Evolutionary conservation across 1,140 invertebrate genomes (phyloP), one percentile per base, ranked within the genome.

Genomic region (Drosophila chauvacae): DNA sequence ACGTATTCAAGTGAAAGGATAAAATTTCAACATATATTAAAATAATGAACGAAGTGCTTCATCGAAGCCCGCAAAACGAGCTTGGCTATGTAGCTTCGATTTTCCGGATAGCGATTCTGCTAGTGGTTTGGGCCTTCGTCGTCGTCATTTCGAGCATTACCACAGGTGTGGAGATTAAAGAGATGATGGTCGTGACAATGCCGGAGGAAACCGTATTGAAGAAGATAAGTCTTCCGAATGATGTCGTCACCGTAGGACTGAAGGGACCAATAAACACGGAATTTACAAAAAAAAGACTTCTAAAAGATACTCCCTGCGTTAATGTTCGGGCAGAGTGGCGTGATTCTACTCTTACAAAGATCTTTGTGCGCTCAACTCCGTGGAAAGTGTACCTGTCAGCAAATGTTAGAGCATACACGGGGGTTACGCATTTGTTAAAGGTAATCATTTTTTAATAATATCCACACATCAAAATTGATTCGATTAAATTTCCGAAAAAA

Each of bases 281-380:
- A 1, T 3, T 16, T 23, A 55, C n/a, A 7, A 39, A 30, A 1
- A 11, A 11, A 16, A 1, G 1, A 1, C 6, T 5, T 1, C 0
- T 4, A 2, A 23, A n/a, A 14, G 9, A 44, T 16, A 3, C 2
- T 2, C 16, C 57, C 11, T 0, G 2, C 14, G 4, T 65, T 30
- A 16, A 7, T 35, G 13, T 65, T 1, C 58, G 39, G 2, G 16
- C 35, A 6, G 62, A 65, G 16, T 65, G 58, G 57, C 57, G 62
- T 1, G 57, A 65, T 18, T 11, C 16, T 2, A 10, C 41, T 0
- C 6, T 44, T 13, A 44, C 33, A 1, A 26, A 5, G 7, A 65
- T 23, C 4, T 35, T 26, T 10, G 11, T 41, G 4, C 28, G 16
- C 9, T 35, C 57, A n/a, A 0, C 1, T 0, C 5, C 14, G 16